Base-by-base conservation (phyloP, 2,113 vertebrate species). In the Pollimyrus isidori region DNA sequence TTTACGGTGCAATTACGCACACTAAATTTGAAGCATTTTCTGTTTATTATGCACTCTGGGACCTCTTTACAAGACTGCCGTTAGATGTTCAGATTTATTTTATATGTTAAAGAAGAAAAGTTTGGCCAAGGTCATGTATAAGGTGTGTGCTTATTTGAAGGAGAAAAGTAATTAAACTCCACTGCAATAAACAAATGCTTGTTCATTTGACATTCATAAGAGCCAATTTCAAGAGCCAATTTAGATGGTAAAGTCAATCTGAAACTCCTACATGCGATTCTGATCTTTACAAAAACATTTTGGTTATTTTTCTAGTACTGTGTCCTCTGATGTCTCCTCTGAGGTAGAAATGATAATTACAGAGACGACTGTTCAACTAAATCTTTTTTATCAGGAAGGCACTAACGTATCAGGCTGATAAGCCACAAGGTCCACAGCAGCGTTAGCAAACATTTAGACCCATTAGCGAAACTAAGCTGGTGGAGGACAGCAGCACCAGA, bases 1-100 rank as follows among this genome's bases (percentile, higher is more conserved):
- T 80, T 48, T 42, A 80, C 89, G 73, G 89, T 90, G 89, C 91
- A 92, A 89, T 88, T 92, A 91, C 52, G 88, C 84, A 7, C 23
- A 87, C 39, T 35, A n/a, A 30, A n/a, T 53, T 52, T 39, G 3
- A 35, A 35, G 49, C 85, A 15, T 35, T 53, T 53, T 10, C 50
- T 11, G 23, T 87, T 87, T 53, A 35, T 53, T 56, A 53, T 53
- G 13, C 26, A 30, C 48, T 35, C 13, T 52, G n/a, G n/a, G 23
- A 87, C 15, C 1, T 35, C 56, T 35, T 87, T 26, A 56, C 49
- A 39, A 35, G 30, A 53, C 11, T 48, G 11, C n/a, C 30, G 56
- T 53, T 53, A 87, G 50, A 53, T 53, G 26, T 35, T 56, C 7
- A 53, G 50, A 87, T 53, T 87, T 39, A 87, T 30, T 52, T 87